Conservation (phyloP, 2,888 invertebrate species). For the Neoascia interrupta region DNA sequence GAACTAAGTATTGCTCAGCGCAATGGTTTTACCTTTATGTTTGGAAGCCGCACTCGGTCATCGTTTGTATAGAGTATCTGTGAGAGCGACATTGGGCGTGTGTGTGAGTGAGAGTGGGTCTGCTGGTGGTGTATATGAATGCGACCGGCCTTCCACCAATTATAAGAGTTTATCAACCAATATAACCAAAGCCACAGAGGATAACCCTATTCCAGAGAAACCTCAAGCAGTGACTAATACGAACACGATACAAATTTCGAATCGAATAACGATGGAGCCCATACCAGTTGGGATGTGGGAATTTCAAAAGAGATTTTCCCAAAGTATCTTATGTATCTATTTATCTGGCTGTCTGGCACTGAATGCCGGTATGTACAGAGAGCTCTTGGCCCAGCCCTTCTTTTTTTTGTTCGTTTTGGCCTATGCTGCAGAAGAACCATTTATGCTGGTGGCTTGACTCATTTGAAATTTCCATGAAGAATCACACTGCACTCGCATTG, state of each 20-base stretch:
- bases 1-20: slow-evolving; percentile 32
- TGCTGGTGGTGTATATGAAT: slow-evolving; percentile 4
- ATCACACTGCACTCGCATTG: slow-evolving; percentile 51
- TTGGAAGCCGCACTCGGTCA: slow-evolving; percentile 24
- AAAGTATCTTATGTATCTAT: background rate
- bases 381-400: slow-evolving; percentile 57
- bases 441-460: slow-evolving; percentile 44
- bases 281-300: slow-evolving; percentile 31
- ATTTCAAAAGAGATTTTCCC: slow-evolving; percentile 33
- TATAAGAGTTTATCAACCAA: slow-evolving; percentile 25
- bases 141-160: slow-evolving; percentile 25
- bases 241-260: too few species aligned
- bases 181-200: slow-evolving; percentile 6
- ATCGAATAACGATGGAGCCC: slow-evolving; percentile 19
- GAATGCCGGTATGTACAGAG: slow-evolving; percentile 44
- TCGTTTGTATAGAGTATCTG: slow-evolving; percentile 8
- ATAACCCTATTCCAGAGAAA: slow-evolving; percentile 21
- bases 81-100: slow-evolving; percentile 13
- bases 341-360: background rate
- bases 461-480: slow-evolving; percentile 67
- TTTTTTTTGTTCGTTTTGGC: slow-evolving; percentile 12
- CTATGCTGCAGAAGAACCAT: background rate
- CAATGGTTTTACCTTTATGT: slow-evolving; percentile 37
- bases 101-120: background rate
- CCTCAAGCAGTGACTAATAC: slow-evolving; percentile 31